These are phyloP conservation scores for Lepidurus arcticus DNA, from an alignment of 1,140 invertebrate species.

Conservation along the genomic window DNA sequence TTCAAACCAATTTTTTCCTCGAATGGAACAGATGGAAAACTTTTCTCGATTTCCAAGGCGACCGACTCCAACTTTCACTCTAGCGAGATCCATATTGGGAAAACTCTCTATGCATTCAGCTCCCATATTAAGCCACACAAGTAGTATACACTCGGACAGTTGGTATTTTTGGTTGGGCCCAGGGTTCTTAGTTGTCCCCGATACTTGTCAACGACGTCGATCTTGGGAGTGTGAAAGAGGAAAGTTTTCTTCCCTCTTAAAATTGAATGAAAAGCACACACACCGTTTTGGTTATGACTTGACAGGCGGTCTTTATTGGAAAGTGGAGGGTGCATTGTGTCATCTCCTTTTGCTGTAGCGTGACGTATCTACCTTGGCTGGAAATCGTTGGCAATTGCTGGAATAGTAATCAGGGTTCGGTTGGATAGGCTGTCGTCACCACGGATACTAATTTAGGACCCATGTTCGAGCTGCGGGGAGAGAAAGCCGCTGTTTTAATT, in stretches of 20 bases:
- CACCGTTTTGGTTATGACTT: too few species aligned
- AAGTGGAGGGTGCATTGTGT: not conserved
- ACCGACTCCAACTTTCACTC: not conserved
- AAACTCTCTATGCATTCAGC: slow-evolving; percentile 3
- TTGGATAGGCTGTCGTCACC: not conserved
- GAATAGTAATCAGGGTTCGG: not conserved
- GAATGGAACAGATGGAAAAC: not conserved
- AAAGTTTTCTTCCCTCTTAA: not conserved
- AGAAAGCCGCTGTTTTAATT: not conserved
- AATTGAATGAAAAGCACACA: not conserved
- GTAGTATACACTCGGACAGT: not conserved
- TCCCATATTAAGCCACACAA: slow-evolving; percentile 14
- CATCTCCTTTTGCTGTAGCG: not conserved
- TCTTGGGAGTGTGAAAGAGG: not conserved
- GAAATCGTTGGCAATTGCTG: not conserved
- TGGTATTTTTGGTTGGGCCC: not conserved
- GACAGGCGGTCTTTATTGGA: too few species aligned
- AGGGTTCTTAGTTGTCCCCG: not conserved
- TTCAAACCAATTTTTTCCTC: not conserved
- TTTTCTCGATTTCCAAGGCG: not conserved
- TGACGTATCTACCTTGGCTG: not conserved
- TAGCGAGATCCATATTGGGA: not conserved
- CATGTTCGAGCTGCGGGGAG: not conserved
- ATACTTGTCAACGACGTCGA: not conserved
- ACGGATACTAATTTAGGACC: not conserved